Evolutionary conservation across 2,888 invertebrate genomes (phyloP).

Genomic region (Sminthurides aquaticus): DNA sequence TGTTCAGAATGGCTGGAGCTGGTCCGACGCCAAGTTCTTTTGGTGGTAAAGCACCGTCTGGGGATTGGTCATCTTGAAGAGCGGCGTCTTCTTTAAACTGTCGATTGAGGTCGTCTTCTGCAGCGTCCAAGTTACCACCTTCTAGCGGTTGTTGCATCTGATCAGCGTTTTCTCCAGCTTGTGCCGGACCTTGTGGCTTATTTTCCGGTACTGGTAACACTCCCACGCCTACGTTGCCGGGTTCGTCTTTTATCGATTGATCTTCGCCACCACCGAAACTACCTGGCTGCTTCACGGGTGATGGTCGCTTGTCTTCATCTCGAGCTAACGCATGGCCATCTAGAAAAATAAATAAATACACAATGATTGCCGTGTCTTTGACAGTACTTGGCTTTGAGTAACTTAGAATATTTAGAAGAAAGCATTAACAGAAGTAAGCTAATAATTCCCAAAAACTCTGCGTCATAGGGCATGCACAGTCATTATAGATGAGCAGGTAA

Average conservation of each 20-base stretch:
- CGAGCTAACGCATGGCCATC: not conserved
- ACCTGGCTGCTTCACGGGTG: constrained; percentile 10
- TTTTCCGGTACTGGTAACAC: constrained; percentile 37
- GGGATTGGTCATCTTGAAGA: constrained; percentile 40
- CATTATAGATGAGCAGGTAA: too few relatives aligned
- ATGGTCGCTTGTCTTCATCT: constrained; percentile 12
- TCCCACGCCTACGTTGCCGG: constrained; percentile 24
- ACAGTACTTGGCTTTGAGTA: too few relatives aligned
- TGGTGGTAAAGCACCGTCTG: constrained; percentile 35
- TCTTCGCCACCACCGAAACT: not conserved
- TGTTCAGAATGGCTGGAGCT: constrained; percentile 10
- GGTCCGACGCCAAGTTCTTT: constrained; percentile 29
- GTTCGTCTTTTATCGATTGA: constrained; percentile 12
- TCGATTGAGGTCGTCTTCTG: constrained; percentile 40
- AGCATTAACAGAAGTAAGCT: too few relatives aligned
- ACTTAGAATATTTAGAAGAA: too few relatives aligned
- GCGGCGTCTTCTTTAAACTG: constrained; percentile 36
- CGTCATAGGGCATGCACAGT: too few relatives aligned
- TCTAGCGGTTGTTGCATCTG: constrained; percentile 22
- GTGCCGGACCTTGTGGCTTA: not conserved
- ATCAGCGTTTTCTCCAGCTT: constrained; percentile 10
- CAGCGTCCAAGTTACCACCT: constrained; percentile 39
- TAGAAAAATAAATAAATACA: too few relatives aligned
- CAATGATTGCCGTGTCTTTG: too few relatives aligned
- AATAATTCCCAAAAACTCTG: too few relatives aligned